phyloP scores from a whole-genome alignment of 1,140 invertebrate species.

The Drosophila azteca region DNA sequence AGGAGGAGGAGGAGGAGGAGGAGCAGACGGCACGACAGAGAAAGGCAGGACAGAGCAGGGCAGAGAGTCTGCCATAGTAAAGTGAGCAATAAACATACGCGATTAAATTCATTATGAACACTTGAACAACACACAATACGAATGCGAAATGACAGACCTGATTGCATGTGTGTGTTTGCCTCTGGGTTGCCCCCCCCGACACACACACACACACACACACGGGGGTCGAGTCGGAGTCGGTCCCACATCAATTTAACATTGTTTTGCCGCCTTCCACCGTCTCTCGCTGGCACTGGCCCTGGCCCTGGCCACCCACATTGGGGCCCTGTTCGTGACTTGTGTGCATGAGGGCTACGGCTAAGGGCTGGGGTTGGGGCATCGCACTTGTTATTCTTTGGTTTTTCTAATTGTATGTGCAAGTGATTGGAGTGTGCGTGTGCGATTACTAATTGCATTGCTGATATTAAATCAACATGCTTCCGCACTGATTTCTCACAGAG shows the following conservation, averaged over 20 bases:
- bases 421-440: constrained; percentile 24
- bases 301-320: constrained; percentile 5
- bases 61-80: constrained; percentile 25
- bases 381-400: not conserved
- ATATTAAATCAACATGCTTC: constrained; percentile 59
- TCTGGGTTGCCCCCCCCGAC: not conserved
- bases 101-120: constrained; percentile 81
- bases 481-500: constrained; percentile 39
- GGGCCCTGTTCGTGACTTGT: constrained; percentile 27
- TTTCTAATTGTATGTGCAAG: constrained; percentile 6
- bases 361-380: too few species aligned
- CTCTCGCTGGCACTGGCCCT: not conserved
- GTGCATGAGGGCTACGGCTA: not conserved
- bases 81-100: constrained; percentile 81
- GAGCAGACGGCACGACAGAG: not conserved
- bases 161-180: constrained; percentile 41
- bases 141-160: constrained; percentile 73
- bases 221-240: not conserved
- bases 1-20: not conserved
- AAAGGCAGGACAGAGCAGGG: too few species aligned
- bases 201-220: too few species aligned
- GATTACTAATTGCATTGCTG: constrained; percentile 68
- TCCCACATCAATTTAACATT: constrained; percentile 47
- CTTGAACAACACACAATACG: constrained; percentile 72
- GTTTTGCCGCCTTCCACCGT: constrained; percentile 26